A percentile compares a stretch with the other conserved stretches of the same genome.
Evolutionary conservation across 1,140 invertebrate species (phyloP).

Genomic region (Muscidifurax raptorellus): DNA sequence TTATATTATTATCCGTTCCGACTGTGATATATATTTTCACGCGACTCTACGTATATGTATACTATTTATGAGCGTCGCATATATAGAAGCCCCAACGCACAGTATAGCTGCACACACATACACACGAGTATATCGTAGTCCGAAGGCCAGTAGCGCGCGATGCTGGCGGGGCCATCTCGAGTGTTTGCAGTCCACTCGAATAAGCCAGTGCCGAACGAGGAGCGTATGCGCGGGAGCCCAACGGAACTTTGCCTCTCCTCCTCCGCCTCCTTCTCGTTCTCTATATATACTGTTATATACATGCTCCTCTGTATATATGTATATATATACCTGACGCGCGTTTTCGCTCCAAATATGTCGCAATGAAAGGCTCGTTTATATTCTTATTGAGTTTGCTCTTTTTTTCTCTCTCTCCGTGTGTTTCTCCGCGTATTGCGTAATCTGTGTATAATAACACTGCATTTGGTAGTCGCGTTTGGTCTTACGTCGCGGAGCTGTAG

Average conservation of each 20-base stretch:
- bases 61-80: background rate
- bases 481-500: no score
- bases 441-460: no score
- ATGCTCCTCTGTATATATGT: background rate
- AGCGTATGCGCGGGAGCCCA: conserved; percentile 47
- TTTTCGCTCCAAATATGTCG: background rate
- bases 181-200: conserved; percentile 70
- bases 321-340: background rate
- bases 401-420: no score
- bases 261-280: background rate
- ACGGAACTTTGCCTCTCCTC: conserved; percentile 28
- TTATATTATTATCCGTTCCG: background rate
- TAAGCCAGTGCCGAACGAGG: conserved; percentile 56
- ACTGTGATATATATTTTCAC: no score
- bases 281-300: background rate
- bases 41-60: background rate
- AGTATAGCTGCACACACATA: no score
- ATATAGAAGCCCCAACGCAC: no score
- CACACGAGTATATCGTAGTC: conserved; percentile 31
- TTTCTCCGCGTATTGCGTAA: no score
- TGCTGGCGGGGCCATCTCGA: conserved; percentile 58
- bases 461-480: no score
- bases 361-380: conserved; percentile 4
- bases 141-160: conserved; percentile 46
- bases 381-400: background rate